Evolutionary conservation across 2,888 invertebrate genomes (phyloP).

Genomic region (Eupithecia insigniata): DNA sequence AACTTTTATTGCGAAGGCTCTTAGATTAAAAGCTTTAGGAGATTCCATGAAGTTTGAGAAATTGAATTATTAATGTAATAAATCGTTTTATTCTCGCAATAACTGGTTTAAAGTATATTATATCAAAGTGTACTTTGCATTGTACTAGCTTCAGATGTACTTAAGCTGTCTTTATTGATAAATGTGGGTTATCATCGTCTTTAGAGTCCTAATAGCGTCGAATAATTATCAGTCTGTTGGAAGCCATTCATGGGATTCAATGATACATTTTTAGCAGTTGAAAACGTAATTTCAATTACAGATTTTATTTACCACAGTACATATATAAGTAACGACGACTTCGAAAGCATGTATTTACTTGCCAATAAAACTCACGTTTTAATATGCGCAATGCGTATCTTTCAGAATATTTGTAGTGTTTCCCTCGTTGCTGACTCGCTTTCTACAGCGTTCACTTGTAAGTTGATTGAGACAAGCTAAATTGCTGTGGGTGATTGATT

Average conservation of each 20-base stretch:
- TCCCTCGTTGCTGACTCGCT: background rate
- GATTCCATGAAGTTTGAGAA: constrained; percentile 16
- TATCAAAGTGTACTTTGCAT: constrained; percentile 15
- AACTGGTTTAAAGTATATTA: constrained; percentile 12
- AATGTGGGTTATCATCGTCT: background rate
- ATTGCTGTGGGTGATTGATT: background rate
- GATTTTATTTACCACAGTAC: background rate
- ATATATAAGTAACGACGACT: background rate
- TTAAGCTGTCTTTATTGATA: constrained; percentile 2
- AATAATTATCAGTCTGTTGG: background rate
- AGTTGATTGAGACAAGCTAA: background rate
- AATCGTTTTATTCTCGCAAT: constrained; percentile 25
- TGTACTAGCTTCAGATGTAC: constrained; percentile 1
- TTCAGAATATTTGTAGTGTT: background rate
- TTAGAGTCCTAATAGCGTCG: background rate
- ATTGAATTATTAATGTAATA: constrained; percentile 17
- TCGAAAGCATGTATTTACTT: background rate
- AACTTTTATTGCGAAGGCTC: constrained; percentile 26
- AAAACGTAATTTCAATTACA: background rate
- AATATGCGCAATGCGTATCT: background rate
- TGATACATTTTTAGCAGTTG: background rate
- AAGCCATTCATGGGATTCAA: background rate
- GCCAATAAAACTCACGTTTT: background rate
- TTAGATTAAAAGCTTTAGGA: constrained; percentile 30
- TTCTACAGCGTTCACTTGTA: background rate